These are phyloP conservation scores for Borostomias antarcticus DNA, from an alignment of 2,797 vertebrate species.

Conservation along the genomic window DNA sequence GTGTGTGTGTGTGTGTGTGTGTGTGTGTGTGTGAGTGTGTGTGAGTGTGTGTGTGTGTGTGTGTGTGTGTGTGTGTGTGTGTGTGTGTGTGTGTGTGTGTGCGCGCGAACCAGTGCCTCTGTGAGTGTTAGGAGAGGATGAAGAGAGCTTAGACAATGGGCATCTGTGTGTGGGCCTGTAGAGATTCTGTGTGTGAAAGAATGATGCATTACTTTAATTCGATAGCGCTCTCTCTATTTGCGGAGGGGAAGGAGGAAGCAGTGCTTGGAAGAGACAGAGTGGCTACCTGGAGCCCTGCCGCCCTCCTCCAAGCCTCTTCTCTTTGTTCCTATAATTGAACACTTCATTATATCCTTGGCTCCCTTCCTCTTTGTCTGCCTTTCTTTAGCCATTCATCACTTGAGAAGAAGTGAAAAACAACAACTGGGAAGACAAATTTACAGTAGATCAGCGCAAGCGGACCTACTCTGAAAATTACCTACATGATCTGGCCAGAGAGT, in stretches of 20 bases:
- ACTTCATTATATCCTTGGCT: slow-evolving; percentile 71
- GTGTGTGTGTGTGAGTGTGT: too few species aligned
- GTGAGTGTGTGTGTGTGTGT: background rate
- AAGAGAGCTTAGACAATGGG: slow-evolving; percentile 39
- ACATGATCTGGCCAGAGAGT: too few species aligned
- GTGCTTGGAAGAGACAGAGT: slow-evolving; percentile 49
- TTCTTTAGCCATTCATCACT: slow-evolving; percentile 63
- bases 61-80: too few species aligned
- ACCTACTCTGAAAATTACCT: slow-evolving; percentile 46
- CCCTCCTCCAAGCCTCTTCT: slow-evolving; percentile 50
- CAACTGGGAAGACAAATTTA: slow-evolving; percentile 53
- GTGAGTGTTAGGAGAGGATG: too few species aligned
- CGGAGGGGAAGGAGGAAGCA: slow-evolving; percentile 31
- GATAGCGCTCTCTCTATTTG: slow-evolving; percentile 56
- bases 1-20: too few species aligned
- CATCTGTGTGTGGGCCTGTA: slow-evolving; percentile 39
- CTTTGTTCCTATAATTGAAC: slow-evolving; percentile 71
- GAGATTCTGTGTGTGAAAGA: slow-evolving; percentile 48
- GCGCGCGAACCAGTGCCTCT: too few species aligned
- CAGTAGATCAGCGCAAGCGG: slow-evolving; percentile 53
- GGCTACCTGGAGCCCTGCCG: slow-evolving; percentile 48
- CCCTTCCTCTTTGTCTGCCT: slow-evolving; percentile 37
- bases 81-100: too few species aligned
- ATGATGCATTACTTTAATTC: slow-evolving; percentile 77
- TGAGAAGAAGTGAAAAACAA: slow-evolving; percentile 47